These are phyloP conservation scores for Streptopelia turtur DNA, from an alignment of 2,797 vertebrate species.

Conservation along the genomic window DNA sequence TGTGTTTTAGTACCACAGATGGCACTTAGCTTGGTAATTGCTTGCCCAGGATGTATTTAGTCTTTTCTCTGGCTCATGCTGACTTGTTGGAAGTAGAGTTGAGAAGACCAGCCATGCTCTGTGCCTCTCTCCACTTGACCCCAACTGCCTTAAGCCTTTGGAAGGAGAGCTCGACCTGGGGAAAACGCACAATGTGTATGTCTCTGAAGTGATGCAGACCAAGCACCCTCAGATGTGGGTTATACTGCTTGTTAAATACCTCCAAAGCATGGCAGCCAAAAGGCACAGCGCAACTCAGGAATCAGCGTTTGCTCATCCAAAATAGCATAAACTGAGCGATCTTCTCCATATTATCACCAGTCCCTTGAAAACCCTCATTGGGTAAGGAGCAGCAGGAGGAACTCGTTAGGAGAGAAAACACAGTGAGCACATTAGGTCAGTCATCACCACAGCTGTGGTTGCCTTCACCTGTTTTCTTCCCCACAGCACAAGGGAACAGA, in stretches of 20 bases:
- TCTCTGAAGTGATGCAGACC: not conserved
- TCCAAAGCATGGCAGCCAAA: not conserved
- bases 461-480: not conserved
- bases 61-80: conserved; percentile 17
- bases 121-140: not conserved
- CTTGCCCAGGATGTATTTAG: conserved; percentile 33
- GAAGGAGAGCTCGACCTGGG: not conserved
- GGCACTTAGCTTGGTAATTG: conserved; percentile 50
- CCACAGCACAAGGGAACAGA: not conserved
- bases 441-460: not conserved
- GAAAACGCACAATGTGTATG: not conserved
- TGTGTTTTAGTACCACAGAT: conserved; percentile 16
- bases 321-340: not conserved
- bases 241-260: not conserved
- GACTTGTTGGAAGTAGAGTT: conserved; percentile 42
- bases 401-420: not conserved
- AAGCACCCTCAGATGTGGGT: not conserved
- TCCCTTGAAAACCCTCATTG: not conserved
- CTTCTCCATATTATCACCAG: not conserved
- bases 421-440: not conserved
- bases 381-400: not conserved
- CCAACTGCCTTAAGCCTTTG: not conserved
- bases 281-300: not conserved
- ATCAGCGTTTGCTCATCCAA: rapidly evolving
- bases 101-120: rapidly evolving